Evolutionary conservation across 2,888 invertebrate species (phyloP).

Genomic region (Octonoba sinensis): DNA sequence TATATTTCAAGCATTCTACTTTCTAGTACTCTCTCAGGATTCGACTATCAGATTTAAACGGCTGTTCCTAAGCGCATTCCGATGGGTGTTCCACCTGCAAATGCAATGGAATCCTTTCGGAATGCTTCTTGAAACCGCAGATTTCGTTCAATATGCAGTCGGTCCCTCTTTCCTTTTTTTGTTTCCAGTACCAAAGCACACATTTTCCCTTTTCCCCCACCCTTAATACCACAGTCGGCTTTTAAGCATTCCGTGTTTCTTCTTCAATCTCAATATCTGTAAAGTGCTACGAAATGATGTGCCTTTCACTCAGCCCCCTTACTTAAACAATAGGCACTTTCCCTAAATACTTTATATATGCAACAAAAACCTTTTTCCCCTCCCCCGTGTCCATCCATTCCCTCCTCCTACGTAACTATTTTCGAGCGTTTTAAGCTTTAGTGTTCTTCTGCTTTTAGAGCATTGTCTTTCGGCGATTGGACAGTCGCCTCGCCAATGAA

Average conservation of each 20-base stretch:
- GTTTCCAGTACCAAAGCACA: background rate
- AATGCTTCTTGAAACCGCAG: too few species aligned
- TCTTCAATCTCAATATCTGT: constrained; percentile 58
- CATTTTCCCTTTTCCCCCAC: constrained; percentile 7
- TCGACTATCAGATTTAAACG: too few species aligned
- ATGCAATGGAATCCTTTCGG: too few species aligned
- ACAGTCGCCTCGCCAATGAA: too few species aligned
- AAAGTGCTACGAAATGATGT: constrained; percentile 57
- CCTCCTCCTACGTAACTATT: constrained; percentile 18
- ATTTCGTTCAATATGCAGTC: background rate
- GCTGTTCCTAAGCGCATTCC: too few species aligned
- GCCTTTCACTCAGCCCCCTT: constrained; percentile 31
- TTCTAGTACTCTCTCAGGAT: too few species aligned
- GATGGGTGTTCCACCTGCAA: too few species aligned
- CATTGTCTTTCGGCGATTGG: too few species aligned
- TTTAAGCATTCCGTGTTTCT: constrained; percentile 22
- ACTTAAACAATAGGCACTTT: constrained; percentile 59
- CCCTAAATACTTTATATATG: constrained; percentile 48
- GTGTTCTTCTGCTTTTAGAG: background rate
- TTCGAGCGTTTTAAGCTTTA: constrained; percentile 24
- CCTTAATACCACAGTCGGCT: constrained; percentile 47
- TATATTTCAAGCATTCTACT: too few species aligned
- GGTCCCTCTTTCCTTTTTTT: background rate
- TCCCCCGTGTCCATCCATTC: background rate
- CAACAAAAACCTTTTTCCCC: constrained; percentile 36